Conservation (phyloP, 2,797 vertebrate species). For the Peromyscus nudipes region DNA sequence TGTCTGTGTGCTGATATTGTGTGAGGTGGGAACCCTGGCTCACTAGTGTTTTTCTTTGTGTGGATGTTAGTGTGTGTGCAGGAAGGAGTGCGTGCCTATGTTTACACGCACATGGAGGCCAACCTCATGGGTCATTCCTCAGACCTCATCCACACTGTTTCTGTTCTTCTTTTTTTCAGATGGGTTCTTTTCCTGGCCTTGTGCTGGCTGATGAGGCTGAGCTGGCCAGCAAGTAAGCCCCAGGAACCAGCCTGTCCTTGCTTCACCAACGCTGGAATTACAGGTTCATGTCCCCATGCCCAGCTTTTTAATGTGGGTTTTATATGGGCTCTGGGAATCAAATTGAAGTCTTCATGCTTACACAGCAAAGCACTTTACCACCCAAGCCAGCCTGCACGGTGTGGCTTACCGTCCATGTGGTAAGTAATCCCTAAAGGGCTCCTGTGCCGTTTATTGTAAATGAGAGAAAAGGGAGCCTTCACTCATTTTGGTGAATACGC, state of each 20-base stretch:
- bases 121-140: neutral
- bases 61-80: too few species aligned
- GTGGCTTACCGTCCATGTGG: neutral
- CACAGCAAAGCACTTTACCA: neutral
- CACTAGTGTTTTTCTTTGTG: neutral
- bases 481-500: neutral
- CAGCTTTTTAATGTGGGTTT: neutral
- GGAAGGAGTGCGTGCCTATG: neutral
- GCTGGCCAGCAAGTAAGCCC: neutral
- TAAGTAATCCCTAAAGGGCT: conserved; percentile 54
- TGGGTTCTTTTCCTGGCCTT: too few species aligned
- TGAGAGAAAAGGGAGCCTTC: conserved; percentile 9
- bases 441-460: conserved; percentile 25
- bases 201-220: neutral
- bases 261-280: neutral
- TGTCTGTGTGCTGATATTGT: neutral
- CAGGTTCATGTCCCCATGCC: neutral
- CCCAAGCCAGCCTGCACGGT: neutral
- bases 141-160: neutral
- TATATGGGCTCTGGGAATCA: neutral
- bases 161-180: neutral
- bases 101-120: neutral
- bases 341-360: neutral
- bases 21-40: neutral
- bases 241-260: neutral